Conservation (phyloP, 1,140 invertebrate genomes). For the Sitobion miscanthi region DNA sequence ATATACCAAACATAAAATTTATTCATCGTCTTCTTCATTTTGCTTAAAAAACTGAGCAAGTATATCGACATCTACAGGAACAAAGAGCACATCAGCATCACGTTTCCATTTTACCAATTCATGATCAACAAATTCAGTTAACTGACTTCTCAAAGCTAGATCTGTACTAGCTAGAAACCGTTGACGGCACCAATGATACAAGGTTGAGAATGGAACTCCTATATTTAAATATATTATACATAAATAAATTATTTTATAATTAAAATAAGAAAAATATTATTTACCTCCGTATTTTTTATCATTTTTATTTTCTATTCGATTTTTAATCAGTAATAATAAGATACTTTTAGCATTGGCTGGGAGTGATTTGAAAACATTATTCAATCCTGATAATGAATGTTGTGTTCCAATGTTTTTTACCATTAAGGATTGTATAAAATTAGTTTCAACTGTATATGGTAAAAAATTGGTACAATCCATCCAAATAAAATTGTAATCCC, state of each 20-base stretch:
- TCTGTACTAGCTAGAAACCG: slow-evolving; percentile 89
- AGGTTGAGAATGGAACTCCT: slow-evolving; percentile 86
- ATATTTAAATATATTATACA: slow-evolving; percentile 61
- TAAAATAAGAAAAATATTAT: slow-evolving; percentile 39
- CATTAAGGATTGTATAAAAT: slow-evolving; percentile 84
- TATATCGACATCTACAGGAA: slow-evolving; percentile 77
- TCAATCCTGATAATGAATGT: slow-evolving; percentile 82
- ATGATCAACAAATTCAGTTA: slow-evolving; percentile 94
- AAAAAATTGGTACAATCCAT: slow-evolving; percentile 85
- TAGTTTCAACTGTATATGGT: slow-evolving; percentile 85
- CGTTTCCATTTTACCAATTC: slow-evolving; percentile 84
- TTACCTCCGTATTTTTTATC: slow-evolving; percentile 77
- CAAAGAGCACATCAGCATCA: slow-evolving; percentile 77
- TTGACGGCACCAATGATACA: slow-evolving; percentile 84
- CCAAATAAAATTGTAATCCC: slow-evolving; percentile 87
- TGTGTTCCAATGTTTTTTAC: slow-evolving; percentile 76
- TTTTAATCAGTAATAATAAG: slow-evolving; percentile 80
- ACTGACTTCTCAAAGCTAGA: slow-evolving; percentile 81
- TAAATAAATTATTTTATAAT: slow-evolving; percentile 5
- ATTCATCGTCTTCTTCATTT: slow-evolving; percentile 42
- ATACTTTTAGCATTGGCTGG: slow-evolving; percentile 87
- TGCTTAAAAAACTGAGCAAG: slow-evolving; percentile 62
- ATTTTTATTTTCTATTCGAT: slow-evolving; percentile 78
- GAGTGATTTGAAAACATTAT: slow-evolving; percentile 86
- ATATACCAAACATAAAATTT: slow-evolving; percentile 24